Base-by-base conservation (phyloP, 2,113 vertebrate genomes). In the Labeo catla region DNA sequence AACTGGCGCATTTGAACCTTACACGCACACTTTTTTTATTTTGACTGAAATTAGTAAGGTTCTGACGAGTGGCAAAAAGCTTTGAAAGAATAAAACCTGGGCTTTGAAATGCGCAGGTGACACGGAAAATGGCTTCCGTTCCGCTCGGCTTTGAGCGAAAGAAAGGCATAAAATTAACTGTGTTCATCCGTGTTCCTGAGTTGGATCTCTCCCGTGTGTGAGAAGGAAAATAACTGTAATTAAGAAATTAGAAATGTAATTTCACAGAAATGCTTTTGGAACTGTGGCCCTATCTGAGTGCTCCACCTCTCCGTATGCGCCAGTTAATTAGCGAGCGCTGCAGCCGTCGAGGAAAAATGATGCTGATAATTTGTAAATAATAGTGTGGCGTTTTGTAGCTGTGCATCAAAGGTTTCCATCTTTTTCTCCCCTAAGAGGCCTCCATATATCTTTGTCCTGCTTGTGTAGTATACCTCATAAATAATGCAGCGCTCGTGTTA, bases 221-320 rank as follows among this genome's bases (percentile, higher is more conserved):
- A 83, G 88, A n/a, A 66, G 47, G 85, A 86, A 90, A 91, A 91
- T 86, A 84, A 90, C 68, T 72, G 74, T 89, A 88, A 90, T 91
- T 89, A 88, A 86, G 85, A 88, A 88, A 91, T 90, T 90, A 89
- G 65, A 84, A 83, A 88, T 87, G 81, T 86, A 84, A 91, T 92
- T 90, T 91, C 86, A 91, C 80, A 74, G 79, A 90, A 92, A 86
- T 87, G 86, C 70, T 85, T 87, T 88, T 83, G 83, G 84, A 88
- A 65, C 65, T 47, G 86, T 76, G 47, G 76, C 86, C 52, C 87
- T 84, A 86, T 89, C 83, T 8, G 34, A 87, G 86, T 52, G 52
- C 85, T 61, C 86, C 90, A 74, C 88, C 87, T 88, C 79, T 83
- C 85, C 63, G 83, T 87, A 86, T 90, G 86, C 57, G 76, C 57